Conservation (phyloP, 1,140 invertebrate species). For the Penaeus vannamei region DNA sequence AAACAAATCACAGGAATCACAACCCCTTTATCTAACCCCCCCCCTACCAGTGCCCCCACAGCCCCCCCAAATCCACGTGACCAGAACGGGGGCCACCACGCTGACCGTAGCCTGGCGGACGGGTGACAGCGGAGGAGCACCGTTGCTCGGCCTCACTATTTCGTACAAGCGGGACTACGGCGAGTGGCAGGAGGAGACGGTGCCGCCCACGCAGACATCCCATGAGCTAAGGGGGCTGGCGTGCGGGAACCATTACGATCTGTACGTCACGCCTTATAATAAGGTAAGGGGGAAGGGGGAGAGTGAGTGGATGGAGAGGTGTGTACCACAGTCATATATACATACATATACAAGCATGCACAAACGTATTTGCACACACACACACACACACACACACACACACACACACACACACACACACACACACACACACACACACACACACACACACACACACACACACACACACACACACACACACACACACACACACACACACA, state of each 20-base stretch:
- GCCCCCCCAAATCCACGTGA: constrained; percentile 59
- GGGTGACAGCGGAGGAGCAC: constrained; percentile 61
- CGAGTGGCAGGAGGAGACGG: constrained; percentile 74
- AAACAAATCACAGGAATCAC: no score
- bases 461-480: no score
- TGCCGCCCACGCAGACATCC: constrained; percentile 79
- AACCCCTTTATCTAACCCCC: no score
- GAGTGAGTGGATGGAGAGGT: neutral
- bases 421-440: no score
- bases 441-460: no score
- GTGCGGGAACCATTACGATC: constrained; percentile 77
- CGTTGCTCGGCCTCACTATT: constrained; percentile 71
- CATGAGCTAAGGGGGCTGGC: constrained; percentile 81
- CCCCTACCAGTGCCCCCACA: constrained; percentile 60
- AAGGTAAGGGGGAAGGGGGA: constrained; percentile 7
- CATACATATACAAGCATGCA: neutral
- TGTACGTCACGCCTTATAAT: constrained; percentile 69
- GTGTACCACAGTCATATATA: neutral
- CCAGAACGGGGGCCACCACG: constrained; percentile 42
- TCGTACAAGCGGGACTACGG: constrained; percentile 73
- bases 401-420: no score
- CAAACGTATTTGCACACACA: neutral
- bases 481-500: no score
- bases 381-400: neutral
- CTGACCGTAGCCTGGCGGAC: constrained; percentile 62